phyloP scores from a whole-genome alignment of 2,797 vertebrate species.

The Tokudaia tokunoshimensis region DNA sequence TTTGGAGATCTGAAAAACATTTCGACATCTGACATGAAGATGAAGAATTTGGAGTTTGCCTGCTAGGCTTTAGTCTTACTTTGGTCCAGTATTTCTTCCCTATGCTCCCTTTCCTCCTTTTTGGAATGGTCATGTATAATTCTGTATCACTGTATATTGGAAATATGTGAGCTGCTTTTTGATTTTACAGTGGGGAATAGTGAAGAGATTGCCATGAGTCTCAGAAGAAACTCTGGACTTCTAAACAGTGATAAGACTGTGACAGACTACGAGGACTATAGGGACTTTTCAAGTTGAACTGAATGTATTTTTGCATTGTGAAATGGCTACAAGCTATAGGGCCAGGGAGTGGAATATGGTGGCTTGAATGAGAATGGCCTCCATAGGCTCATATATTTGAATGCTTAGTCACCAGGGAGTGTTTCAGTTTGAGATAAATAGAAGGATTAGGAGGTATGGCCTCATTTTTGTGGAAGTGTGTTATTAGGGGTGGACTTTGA shows the following conservation, averaged over 20 bases:
- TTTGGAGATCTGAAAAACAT: too few species aligned
- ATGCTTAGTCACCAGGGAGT: neutral
- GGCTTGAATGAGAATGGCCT: neutral
- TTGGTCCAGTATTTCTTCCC: neutral
- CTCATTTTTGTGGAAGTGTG: neutral
- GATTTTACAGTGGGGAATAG: too few species aligned
- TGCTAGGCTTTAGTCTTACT: neutral
- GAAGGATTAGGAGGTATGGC: neutral
- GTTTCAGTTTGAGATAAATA: neutral
- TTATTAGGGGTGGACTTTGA: neutral
- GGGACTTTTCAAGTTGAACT: too few species aligned
- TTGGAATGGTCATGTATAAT: too few species aligned
- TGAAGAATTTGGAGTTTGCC: neutral
- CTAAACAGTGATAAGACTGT: too few species aligned
- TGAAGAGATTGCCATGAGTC: too few species aligned
- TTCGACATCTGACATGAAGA: too few species aligned
- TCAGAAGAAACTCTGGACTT: too few species aligned
- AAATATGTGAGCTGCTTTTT: too few species aligned
- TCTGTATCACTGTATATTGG: too few species aligned
- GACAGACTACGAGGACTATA: too few species aligned
- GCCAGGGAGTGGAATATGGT: neutral
- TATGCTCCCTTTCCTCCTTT: neutral
- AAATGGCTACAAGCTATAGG: neutral
- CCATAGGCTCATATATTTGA: neutral
- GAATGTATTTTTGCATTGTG: neutral